Base-by-base conservation (phyloP, 2,113 vertebrate species). In the Puffinus mauretanicus region DNA sequence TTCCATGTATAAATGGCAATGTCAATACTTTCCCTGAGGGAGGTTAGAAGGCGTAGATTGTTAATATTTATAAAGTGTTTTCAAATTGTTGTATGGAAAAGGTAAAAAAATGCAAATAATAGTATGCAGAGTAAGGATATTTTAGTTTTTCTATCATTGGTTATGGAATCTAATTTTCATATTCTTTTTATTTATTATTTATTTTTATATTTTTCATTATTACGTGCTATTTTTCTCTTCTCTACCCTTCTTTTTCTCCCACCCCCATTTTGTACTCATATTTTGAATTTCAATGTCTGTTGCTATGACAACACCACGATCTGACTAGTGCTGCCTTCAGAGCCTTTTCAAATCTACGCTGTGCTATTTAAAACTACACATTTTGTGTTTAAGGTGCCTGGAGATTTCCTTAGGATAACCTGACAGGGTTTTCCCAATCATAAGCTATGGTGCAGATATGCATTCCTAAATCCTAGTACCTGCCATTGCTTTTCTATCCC, bases 231-330 rank as follows among this genome's bases (percentile, higher is more conserved):
- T 94, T 91, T 94, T 88, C 30, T 90, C 6, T n/a, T 64, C 40
- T 81, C 36, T 67, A 54, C 6, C 30, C 42, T 93, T 90, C 27
- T 78, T 90, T 94, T 79, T 81, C 54, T 77, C 93, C 62, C 62
- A 95, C 29, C n/a, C n/a, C 57, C 30, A 32, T 89, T 97, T 94
- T 89, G 34, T 86, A 62, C 79, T 85, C 47, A 36, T 89, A 82
- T 95, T 94, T 82, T 93, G 93, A 96, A 90, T 96, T 95, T 97
- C 81, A 94, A 92, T 96, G 73, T 94, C 89, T 94, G 92, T 98
- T 97, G 81, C 92, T 94, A 97, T 95, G 95, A 80, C 96, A 97
- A 95, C 93, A 76, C 61, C 84, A 95, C 3, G 18, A 95, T 75
- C 81, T 94, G 72, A 96, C 44, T 90, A 38, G 69, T 60, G 67